Evolutionary conservation across 1,140 invertebrate genomes (phyloP).

Genomic region (Drosophila pachea): DNA sequence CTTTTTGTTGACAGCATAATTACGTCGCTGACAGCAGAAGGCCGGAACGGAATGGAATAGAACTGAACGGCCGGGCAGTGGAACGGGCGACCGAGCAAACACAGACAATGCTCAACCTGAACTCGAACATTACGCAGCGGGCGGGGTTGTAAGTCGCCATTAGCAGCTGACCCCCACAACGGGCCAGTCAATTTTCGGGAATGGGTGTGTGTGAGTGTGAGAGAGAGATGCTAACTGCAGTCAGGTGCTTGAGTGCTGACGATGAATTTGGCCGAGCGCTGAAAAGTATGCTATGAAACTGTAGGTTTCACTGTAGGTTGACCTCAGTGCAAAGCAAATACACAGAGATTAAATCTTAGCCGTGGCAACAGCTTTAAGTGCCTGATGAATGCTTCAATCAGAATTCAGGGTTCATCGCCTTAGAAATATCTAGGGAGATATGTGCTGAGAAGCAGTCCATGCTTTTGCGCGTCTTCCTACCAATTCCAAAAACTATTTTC

Average conservation of each 20-base stretch:
- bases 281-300: constrained; percentile 56
- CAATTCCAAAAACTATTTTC: no score
- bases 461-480: no score
- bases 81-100: constrained; percentile 35
- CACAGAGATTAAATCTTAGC: neutral
- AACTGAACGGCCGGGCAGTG: no score
- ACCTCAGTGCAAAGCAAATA: constrained; percentile 2
- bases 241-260: constrained; percentile 49
- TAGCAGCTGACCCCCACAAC: constrained; percentile 37
- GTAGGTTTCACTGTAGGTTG: constrained; percentile 35
- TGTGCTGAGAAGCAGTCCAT: no score
- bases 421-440: no score
- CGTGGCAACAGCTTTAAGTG: neutral
- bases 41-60: neutral
- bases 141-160: neutral
- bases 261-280: constrained; percentile 36
- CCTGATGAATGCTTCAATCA: no score
- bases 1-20: constrained; percentile 75
- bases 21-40: constrained; percentile 60
- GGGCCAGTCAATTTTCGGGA: constrained; percentile 16
- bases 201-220: neutral
- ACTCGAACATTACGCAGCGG: constrained; percentile 11
- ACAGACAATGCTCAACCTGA: constrained; percentile 28
- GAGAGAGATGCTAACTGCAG: constrained; percentile 15
- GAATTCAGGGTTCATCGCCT: no score